phyloP scores from a whole-genome alignment of 1,140 invertebrate species.

The Drosophila subpulchrella region DNA sequence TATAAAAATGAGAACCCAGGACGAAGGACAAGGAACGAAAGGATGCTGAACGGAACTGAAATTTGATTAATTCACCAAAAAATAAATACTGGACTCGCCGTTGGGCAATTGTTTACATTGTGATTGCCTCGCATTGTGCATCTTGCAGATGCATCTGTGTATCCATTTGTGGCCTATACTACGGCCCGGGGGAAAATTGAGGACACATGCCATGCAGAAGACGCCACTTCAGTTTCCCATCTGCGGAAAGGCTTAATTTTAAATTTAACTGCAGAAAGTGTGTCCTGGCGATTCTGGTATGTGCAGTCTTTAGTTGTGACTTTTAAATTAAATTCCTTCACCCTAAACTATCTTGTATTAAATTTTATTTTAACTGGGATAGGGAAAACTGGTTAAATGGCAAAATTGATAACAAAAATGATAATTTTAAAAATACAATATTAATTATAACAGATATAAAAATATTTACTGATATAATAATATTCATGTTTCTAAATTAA shows the following conservation, averaged over 20 bases:
- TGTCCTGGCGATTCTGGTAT: too few relatives aligned
- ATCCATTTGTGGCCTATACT: background rate
- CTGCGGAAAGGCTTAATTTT: background rate
- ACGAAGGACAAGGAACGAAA: background rate
- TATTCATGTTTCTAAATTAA: too few relatives aligned
- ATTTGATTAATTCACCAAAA: slow-evolving; percentile 26
- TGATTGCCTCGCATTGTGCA: slow-evolving; percentile 46
- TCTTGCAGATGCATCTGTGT: slow-evolving; percentile 8
- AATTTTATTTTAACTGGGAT: too few relatives aligned
- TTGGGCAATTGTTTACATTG: slow-evolving; percentile 32
- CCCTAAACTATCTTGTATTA: too few relatives aligned
- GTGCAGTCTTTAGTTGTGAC: too few relatives aligned
- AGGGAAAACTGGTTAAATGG: too few relatives aligned
- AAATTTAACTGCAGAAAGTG: background rate
- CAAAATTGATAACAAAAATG: too few relatives aligned
- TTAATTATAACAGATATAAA: too few relatives aligned
- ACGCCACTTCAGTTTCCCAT: too few relatives aligned
- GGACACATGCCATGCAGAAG: background rate
- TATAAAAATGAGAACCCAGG: background rate
- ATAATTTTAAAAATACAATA: too few relatives aligned
- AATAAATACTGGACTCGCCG: slow-evolving; percentile 10
- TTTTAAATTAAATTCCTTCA: too few relatives aligned
- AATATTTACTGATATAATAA: too few relatives aligned
- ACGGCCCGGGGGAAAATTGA: background rate
- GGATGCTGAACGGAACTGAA: background rate